Evolutionary conservation across 2,888 invertebrate genomes (phyloP), one percentile per base, ranked within the genome.

Genomic region (Agrochola circellaris): DNA sequence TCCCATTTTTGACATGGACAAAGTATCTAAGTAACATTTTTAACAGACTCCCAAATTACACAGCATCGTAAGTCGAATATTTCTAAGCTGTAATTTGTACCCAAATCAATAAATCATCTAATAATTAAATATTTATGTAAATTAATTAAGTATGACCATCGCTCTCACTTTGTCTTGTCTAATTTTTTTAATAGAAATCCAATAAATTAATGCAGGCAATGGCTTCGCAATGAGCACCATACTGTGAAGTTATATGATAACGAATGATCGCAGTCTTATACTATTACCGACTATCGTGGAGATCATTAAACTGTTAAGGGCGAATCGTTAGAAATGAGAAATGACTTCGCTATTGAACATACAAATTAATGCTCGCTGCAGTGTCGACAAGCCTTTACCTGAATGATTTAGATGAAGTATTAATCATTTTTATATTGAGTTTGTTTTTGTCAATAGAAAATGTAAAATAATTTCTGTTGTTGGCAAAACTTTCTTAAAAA

Each of bases 221-320:
- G 83, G 85, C 60, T 78, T 90, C 92, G 88, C 94, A 93, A 91
- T 85, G 84, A 90, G 89, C 90, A 91, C 89, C 94, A 93, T 87
- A 94, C 93, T 94, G 94, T 23, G 94, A 88, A 84, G 81, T 79
- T 83, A 81, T 91, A 91, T 91, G 90, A 91, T 94, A 91, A 93
- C 90, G 85, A 86, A 93, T 92, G 93, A 91, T 90, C 90, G 86
- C 87, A 88, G 88, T 84, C 89, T 89, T 83, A 82, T 90, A 92
- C 91, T 89, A 92, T 91, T 92, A 92, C 92, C 91, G 87, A 83
- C 88, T 89, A 92, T 93, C 93, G 92, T 93, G 92, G 90, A 92
- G 90, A 92, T 93, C 93, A 92, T 94, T 93, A 93, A 86, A 86
- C 87, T 84, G 66, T 81, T 82, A 87, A 87, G 83, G 84, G 88